Evolutionary conservation across 2,888 invertebrate species (phyloP).

Genomic region (Metalampra italica): DNA sequence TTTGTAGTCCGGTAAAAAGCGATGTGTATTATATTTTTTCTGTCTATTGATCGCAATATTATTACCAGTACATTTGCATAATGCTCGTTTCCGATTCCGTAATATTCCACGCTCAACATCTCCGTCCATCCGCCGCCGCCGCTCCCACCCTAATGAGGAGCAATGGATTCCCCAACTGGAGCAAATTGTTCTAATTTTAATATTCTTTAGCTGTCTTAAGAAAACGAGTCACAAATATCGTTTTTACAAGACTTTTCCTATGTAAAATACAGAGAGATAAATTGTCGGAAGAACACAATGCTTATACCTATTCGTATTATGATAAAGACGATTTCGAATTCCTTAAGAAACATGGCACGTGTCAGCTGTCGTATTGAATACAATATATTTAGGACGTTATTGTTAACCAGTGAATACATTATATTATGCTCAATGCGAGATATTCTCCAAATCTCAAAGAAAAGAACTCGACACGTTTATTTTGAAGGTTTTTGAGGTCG

Average conservation of each 20-base stretch:
- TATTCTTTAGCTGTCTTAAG: conserved; percentile 1
- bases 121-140: background rate
- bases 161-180: conserved; percentile 15
- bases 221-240: background rate
- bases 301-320: too few species aligned
- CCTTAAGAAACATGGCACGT: background rate
- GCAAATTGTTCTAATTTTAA: conserved; percentile 27
- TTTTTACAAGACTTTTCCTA: background rate
- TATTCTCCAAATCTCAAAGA: too few species aligned
- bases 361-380: background rate
- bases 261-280: background rate
- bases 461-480: background rate
- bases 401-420: too few species aligned
- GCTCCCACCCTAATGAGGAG: conserved; percentile 15
- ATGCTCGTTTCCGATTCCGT: conserved; percentile 12
- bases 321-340: too few species aligned
- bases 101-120: conserved; percentile 1
- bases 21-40: too few species aligned
- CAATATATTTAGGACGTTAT: background rate
- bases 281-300: background rate
- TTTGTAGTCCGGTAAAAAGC: too few species aligned
- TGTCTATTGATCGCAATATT: conserved; percentile 14
- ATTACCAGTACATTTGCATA: conserved; percentile 20
- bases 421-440: too few species aligned
- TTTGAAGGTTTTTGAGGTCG: background rate